Evolutionary conservation across 2,888 invertebrate genomes (phyloP).

Genomic region (Cheilosia impressa): DNA sequence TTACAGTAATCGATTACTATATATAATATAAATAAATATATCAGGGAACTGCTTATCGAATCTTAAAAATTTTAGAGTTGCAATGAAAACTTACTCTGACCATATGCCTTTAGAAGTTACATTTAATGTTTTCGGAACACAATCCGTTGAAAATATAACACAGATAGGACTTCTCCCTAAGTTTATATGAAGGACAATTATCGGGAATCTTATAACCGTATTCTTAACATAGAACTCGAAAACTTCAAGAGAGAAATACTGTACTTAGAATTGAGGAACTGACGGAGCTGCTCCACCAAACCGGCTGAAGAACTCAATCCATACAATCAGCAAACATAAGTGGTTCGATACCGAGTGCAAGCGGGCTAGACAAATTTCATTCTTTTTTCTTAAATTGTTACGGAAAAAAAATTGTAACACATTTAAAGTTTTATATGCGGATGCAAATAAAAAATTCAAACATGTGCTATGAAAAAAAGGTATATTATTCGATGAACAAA

Average conservation of each 20-base stretch:
- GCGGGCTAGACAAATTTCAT: slow-evolving; percentile 2
- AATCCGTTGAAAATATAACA: too few species aligned
- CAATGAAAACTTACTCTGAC: too few species aligned
- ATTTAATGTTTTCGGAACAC: too few species aligned
- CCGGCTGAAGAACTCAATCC: not conserved
- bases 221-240: not conserved
- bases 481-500: slow-evolving; percentile 4
- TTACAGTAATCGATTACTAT: too few species aligned
- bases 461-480: too few species aligned
- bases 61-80: too few species aligned
- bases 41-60: too few species aligned
- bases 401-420: slow-evolving; percentile 5
- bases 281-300: too few species aligned
- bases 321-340: slow-evolving; percentile 3
- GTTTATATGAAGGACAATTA: not conserved
- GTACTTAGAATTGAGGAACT: slow-evolving; percentile 1
- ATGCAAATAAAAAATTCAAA: slow-evolving; percentile 2
- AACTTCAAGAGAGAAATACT: slow-evolving; percentile 16
- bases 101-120: too few species aligned
- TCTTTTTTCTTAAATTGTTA: slow-evolving; percentile 16
- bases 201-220: slow-evolving; percentile 7
- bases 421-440: slow-evolving; percentile 1
- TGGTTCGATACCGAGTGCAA: slow-evolving; percentile 16
- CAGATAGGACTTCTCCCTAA: not conserved
- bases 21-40: too few species aligned